Base-by-base conservation (phyloP, 2,113 vertebrate species). In the Eubucco bourcierii region DNA sequence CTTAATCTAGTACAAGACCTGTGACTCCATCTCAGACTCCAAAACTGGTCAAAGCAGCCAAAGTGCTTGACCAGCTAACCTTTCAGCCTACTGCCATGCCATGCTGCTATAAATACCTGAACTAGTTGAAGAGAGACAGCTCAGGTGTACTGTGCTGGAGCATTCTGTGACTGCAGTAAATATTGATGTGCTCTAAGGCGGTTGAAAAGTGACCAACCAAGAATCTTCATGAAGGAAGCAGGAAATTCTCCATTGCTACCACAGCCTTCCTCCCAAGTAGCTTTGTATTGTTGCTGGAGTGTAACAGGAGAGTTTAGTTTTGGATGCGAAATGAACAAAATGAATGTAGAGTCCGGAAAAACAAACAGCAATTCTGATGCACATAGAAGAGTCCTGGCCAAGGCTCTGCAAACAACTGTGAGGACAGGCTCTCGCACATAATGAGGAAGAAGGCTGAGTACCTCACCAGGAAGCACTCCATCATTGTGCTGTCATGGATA, bases 401-500 rank as follows among this genome's bases (percentile, higher is more conserved):
- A 4, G 24, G 2, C 27, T 33, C 31, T 10, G 27, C 5, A 4
- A 47, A 5, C 5, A 16, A 63, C 44, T 14, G 9, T 18, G 25
- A 11, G 75, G 24, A 68, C 59, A 83, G 25, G 13, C 34, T 53
- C 12, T 15, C 9, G 63, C n/a, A 13, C 1, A 0, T 3, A 23
- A 0, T 9, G 47, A 46, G 41, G 28, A 17, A 10, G 10, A 21
- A 39, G 25, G 47, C n/a, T 47, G 68, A 15, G 50, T 5, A 2
- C 9, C 39, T 24, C 4, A 12, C 0, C 0, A 31, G 72, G 14
- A 37, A 27, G 9, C 7, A 5, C 7, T 70, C 55, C 34, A 7
- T 31, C 6, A 1, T 0, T 5, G 25, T 2, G 1, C 18, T 31
- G 5, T 39, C 12, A 5, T 5, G 12, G 34, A 2, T 21, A 1